phyloP scores from a whole-genome alignment of 1,140 invertebrate genomes.

The Drosophila kurseongensis region DNA sequence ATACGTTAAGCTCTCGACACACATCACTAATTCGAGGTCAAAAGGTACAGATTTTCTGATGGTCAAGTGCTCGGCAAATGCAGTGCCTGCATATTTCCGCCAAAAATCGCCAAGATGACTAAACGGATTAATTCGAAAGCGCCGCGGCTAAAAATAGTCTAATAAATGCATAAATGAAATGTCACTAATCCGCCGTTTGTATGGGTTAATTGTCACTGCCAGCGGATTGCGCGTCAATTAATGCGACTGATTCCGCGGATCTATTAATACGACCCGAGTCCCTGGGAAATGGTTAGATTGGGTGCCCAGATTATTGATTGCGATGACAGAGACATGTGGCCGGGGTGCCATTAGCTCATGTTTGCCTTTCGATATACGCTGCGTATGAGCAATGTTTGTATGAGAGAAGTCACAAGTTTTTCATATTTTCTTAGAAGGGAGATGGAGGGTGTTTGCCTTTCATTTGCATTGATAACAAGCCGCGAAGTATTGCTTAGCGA shows the following conservation, averaged over 20 bases:
- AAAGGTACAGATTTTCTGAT: neutral
- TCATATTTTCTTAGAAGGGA: neutral
- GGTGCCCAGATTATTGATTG: conserved; percentile 24
- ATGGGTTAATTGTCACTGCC: conserved; percentile 25
- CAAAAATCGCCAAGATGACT: conserved; percentile 1
- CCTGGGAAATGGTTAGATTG: conserved; percentile 20
- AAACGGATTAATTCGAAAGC: conserved; percentile 32
- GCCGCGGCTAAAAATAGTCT: conserved; percentile 27
- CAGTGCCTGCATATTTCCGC: neutral
- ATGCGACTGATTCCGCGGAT: conserved; percentile 17
- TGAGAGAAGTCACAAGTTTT: neutral
- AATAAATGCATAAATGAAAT: conserved; percentile 42
- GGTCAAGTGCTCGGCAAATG: neutral
- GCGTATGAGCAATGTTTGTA: conserved; percentile 35
- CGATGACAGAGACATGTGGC: neutral
- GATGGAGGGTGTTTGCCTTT: conserved; percentile 1
- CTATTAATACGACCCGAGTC: conserved; percentile 9
- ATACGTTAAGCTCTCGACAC: no score
- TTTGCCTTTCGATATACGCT: neutral
- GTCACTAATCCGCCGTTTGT: conserved; percentile 22
- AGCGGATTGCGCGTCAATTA: conserved; percentile 26
- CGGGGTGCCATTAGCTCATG: neutral
- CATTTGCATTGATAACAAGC: conserved; percentile 45
- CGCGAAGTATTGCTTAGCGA: conserved; percentile 6
- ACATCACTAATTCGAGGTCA: neutral